phyloP scores from a whole-genome alignment of 2,113 vertebrate species.

The Strigops habroptila region DNA sequence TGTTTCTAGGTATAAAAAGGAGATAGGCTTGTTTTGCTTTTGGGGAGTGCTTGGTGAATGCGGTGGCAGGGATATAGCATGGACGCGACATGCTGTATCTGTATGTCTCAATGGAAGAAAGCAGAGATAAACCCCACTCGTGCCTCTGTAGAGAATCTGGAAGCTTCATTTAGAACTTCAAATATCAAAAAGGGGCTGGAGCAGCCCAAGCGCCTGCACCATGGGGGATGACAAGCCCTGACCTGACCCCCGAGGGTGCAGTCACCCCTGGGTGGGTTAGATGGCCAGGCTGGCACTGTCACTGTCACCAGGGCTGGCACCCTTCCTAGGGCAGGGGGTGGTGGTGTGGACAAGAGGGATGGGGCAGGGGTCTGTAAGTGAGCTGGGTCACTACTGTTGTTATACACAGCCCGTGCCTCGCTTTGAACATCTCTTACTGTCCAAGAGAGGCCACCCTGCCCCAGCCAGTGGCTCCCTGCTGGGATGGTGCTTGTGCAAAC shows the following conservation, averaged over 20 bases:
- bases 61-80: neutral
- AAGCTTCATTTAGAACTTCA: neutral
- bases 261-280: rapidly evolving
- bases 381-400: neutral
- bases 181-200: neutral
- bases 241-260: neutral
- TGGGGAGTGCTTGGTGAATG: neutral
- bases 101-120: neutral
- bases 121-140: neutral
- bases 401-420: neutral
- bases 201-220: rapidly evolving
- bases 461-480: neutral
- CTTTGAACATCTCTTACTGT: neutral
- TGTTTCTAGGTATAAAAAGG: neutral
- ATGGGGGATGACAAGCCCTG: neutral
- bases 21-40: neutral
- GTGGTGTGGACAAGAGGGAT: rapidly evolving
- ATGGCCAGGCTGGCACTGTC: neutral
- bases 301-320: neutral
- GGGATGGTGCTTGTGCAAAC: neutral
- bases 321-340: neutral
- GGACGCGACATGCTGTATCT: neutral
- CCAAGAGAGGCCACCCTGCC: neutral
- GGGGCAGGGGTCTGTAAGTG: neutral
- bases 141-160: neutral